Evolutionary conservation across 2,888 invertebrate genomes (phyloP).

Genomic region (Mesorhabditis sp.): DNA sequence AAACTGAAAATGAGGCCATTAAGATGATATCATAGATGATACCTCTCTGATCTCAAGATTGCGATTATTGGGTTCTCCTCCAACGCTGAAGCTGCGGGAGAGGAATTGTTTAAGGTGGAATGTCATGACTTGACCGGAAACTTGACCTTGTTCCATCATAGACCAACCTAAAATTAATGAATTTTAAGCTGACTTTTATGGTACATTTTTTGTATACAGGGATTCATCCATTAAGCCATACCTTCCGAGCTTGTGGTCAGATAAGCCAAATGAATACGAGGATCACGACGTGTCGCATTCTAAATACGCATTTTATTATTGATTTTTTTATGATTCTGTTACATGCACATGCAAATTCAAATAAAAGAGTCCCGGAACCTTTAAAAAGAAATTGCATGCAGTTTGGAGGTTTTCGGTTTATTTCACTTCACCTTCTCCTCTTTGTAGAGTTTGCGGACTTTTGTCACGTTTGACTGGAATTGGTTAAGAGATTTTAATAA

Average conservation of each 20-base stretch:
- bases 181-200: background rate
- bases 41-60: constrained; percentile 54
- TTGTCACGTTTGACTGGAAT: constrained; percentile 1
- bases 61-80: constrained; percentile 23
- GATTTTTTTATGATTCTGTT: background rate
- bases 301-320: background rate
- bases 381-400: background rate
- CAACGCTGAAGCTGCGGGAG: constrained; percentile 52
- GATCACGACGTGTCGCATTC: constrained; percentile 54
- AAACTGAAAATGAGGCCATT: constrained; percentile 33
- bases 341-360: constrained; percentile 1
- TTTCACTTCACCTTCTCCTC: background rate
- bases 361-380: background rate
- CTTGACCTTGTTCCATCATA: constrained; percentile 57
- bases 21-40: background rate
- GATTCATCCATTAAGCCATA: constrained; percentile 12
- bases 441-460: background rate
- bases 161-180: constrained; percentile 43
- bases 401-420: background rate
- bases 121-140: constrained; percentile 50
- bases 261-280: constrained; percentile 54
- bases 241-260: constrained; percentile 54
- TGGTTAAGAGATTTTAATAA: background rate
- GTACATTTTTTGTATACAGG: background rate
- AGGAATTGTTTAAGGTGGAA: constrained; percentile 56